Conservation (phyloP, 1,140 invertebrate genomes). For the Bombus vancouverensis region DNA sequence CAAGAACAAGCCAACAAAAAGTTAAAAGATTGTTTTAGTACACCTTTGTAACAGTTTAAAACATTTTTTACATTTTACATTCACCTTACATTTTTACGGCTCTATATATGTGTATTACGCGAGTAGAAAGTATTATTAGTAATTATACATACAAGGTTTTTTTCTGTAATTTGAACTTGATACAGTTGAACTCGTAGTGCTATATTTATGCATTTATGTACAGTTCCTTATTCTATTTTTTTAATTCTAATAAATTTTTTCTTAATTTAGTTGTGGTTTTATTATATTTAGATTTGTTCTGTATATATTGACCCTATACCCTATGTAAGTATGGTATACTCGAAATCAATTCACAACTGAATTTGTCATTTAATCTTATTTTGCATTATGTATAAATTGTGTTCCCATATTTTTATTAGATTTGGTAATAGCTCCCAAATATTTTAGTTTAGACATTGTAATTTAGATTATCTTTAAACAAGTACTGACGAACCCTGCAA, state of each 20-base stretch:
- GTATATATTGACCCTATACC: neutral
- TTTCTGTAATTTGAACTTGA: neutral
- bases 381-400: neutral
- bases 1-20: neutral
- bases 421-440: neutral
- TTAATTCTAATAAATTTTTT: neutral
- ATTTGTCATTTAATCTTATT: neutral
- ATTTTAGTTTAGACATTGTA: neutral
- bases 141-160: neutral
- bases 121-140: neutral
- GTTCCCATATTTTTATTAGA: neutral
- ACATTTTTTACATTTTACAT: neutral
- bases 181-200: neutral
- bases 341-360: slow-evolving; percentile 20
- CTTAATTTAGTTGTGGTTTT: neutral
- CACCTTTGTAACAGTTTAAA: neutral
- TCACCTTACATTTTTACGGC: neutral
- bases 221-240: neutral
- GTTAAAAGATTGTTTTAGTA: neutral
- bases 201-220: neutral
- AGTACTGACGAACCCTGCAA: neutral
- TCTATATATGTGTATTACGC: neutral
- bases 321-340: neutral
- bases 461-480: slow-evolving; percentile 4
- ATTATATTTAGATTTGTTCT: neutral